These are phyloP conservation scores for Indri indri DNA, from an alignment of 2,113 vertebrate genomes.

Conservation along the genomic window DNA sequence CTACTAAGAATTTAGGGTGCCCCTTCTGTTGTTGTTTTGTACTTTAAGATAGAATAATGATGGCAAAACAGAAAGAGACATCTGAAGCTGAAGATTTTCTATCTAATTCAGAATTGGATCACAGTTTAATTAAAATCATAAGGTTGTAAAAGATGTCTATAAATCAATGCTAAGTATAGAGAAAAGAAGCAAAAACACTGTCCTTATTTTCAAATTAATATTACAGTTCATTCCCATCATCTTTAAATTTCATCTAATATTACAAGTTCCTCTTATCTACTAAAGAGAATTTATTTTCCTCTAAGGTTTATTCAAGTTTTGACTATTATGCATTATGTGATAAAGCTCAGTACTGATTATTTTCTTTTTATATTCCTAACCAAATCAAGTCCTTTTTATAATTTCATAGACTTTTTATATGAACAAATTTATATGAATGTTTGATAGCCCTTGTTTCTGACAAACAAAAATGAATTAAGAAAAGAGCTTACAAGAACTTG, in stretches of 20 bases:
- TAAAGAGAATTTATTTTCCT: conserved; percentile 6
- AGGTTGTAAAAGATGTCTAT: background rate
- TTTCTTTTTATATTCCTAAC: background rate
- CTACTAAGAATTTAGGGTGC: background rate
- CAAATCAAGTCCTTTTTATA: background rate
- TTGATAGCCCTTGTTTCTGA: background rate
- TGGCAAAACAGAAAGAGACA: background rate
- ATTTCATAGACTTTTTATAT: background rate
- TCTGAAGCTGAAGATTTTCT: background rate
- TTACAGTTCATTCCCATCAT: background rate
- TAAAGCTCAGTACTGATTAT: background rate
- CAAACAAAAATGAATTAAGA: conserved; percentile 40
- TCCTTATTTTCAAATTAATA: background rate
- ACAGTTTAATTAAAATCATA: background rate
- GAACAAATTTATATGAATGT: background rate
- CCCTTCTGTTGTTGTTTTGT: background rate
- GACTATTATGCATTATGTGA: background rate
- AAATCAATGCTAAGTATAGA: background rate
- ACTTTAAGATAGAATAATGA: background rate
- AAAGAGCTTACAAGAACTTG: background rate
- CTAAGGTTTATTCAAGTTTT: background rate
- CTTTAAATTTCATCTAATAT: background rate
- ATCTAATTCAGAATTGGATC: background rate
- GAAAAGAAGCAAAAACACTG: background rate
- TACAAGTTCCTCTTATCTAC: background rate